Percentiles rank a stretch among this genome's conserved stretches.
Conservation (phyloP, 1,140 invertebrate genomes). For the Lineus longissimus region DNA sequence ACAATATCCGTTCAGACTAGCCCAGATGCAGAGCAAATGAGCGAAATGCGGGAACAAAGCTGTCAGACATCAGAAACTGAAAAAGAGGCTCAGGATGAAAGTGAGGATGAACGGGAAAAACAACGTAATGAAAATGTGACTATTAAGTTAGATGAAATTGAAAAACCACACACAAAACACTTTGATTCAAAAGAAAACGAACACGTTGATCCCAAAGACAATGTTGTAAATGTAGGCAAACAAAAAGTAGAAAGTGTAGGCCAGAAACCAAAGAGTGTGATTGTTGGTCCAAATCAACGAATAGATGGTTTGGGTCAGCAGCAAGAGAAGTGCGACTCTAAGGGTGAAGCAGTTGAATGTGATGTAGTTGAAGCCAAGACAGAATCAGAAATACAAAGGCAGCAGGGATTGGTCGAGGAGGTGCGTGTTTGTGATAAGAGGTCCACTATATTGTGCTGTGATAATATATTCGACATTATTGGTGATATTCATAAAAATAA, state of each 20-base stretch:
- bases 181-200: too few species aligned
- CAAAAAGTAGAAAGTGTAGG: too few species aligned
- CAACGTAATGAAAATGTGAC: too few species aligned
- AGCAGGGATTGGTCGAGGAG: neutral
- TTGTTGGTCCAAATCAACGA: neutral
- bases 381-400: conserved; percentile 19
- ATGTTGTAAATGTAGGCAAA: too few species aligned
- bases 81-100: conserved; percentile 24
- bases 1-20: conserved; percentile 4
- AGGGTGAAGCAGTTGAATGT: conserved; percentile 9
- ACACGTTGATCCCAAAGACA: too few species aligned
- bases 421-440: neutral
- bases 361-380: conserved; percentile 22
- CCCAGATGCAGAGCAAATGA: conserved; percentile 55
- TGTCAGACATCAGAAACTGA: conserved; percentile 44
- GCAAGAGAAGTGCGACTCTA: conserved; percentile 13
- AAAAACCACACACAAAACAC: too few species aligned
- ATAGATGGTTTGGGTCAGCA: conserved; percentile 13
- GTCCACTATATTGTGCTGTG: neutral
- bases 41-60: conserved; percentile 52
- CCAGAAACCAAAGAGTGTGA: too few species aligned
- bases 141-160: too few species aligned
- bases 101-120: conserved; percentile 12
- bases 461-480: neutral
- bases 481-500: neutral